Percentiles rank a stretch among this genome's conserved stretches.
These are phyloP conservation scores for Lypha dubia DNA, from an alignment of 2,888 invertebrate genomes.

Conservation along the genomic window DNA sequence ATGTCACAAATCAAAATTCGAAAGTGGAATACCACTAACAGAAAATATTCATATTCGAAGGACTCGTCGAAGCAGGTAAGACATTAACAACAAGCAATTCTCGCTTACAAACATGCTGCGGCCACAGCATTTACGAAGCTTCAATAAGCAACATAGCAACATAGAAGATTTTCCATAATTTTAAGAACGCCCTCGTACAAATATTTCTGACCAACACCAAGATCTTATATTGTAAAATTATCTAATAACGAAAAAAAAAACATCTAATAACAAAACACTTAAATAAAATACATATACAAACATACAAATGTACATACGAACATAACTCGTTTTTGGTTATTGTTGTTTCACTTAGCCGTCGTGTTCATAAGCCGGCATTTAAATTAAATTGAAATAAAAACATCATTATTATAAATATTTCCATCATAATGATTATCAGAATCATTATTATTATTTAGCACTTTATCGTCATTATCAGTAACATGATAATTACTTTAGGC, in stretches of 20 bases:
- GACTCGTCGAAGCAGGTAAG: too few relatives aligned
- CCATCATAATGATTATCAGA: conserved; percentile 11
- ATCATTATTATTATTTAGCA: conserved; percentile 2
- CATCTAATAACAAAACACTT: background rate
- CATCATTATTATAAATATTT: conserved; percentile 11
- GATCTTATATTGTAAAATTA: background rate
- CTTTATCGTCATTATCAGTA: conserved; percentile 3
- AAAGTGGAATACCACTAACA: too few relatives aligned
- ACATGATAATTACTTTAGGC: conserved; percentile 12
- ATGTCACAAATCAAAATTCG: too few relatives aligned
- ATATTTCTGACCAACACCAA: background rate
- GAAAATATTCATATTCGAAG: too few relatives aligned
- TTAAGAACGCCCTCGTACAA: background rate
- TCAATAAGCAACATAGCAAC: too few relatives aligned
- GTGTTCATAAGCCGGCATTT: conserved; percentile 60
- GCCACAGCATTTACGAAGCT: too few relatives aligned
- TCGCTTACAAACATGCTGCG: too few relatives aligned
- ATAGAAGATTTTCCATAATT: background rate
- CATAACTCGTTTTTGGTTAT: conserved; percentile 13
- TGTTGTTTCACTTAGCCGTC: background rate
- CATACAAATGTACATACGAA: too few relatives aligned
- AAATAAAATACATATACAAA: background rate
- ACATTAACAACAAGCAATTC: too few relatives aligned
- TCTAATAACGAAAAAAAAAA: conserved; percentile 16
- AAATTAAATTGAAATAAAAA: conserved; percentile 25